Conservation (phyloP, 2,113 vertebrate genomes). For the Sclerurus mexicanus region DNA sequence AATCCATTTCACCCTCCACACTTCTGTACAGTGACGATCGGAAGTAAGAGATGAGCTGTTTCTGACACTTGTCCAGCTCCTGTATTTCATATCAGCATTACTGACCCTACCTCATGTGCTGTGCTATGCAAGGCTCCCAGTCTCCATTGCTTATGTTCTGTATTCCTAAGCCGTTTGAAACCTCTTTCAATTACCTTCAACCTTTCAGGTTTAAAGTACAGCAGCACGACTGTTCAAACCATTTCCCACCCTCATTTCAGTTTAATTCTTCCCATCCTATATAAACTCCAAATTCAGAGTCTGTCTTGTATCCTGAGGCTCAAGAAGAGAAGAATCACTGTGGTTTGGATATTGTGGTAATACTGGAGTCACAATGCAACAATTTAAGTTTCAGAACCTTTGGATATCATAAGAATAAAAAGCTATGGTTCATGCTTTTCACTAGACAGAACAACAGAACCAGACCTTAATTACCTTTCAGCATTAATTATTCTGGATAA, state of each 20-base stretch:
- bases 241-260: background rate
- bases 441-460: background rate
- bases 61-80: background rate
- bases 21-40: background rate
- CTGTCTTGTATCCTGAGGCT: background rate
- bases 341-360: background rate
- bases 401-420: background rate
- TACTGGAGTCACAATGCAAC: background rate
- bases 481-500: background rate
- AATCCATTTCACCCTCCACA: background rate
- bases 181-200: background rate
- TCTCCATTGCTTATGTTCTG: background rate
- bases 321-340: background rate
- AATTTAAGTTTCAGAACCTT: background rate
- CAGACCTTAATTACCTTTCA: background rate
- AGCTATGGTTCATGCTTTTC: background rate
- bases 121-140: background rate
- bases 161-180: background rate
- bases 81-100: background rate
- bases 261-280: background rate
- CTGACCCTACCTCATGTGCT: background rate
- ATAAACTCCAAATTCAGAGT: background rate
- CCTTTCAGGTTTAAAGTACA: background rate
- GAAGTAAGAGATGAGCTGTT: background rate
- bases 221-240: background rate